phyloP scores from a whole-genome alignment of 2,797 vertebrate genomes.

The Phoxinus dragarum region DNA sequence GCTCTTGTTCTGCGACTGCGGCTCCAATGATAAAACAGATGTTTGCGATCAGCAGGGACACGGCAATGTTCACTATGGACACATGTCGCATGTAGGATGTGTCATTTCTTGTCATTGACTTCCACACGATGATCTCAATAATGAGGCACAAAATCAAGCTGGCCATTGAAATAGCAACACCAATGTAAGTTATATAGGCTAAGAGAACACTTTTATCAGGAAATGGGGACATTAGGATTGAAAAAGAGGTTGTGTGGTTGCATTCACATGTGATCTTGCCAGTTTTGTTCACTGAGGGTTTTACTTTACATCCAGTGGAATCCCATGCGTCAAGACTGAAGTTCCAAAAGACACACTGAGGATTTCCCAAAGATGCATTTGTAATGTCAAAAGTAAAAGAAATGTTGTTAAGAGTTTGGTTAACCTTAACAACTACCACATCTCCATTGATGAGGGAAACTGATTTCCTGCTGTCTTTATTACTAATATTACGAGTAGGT shows the following conservation, averaged over 20 bases:
- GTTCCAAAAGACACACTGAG: slow-evolving; percentile 91
- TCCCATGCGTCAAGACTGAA: slow-evolving; percentile 78
- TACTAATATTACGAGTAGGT: slow-evolving; percentile 50
- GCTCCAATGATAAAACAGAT: slow-evolving; percentile 86
- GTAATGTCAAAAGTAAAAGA: slow-evolving; percentile 78
- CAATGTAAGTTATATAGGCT: slow-evolving; percentile 81
- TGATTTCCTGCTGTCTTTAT: not conserved
- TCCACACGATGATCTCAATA: slow-evolving; percentile 88
- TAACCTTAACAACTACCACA: slow-evolving; percentile 80
- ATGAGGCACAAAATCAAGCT: slow-evolving; percentile 84
- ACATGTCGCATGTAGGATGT: slow-evolving; percentile 88
- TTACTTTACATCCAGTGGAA: slow-evolving; percentile 72
- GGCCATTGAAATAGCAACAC: slow-evolving; percentile 84
- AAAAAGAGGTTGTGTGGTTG: slow-evolving; percentile 89
- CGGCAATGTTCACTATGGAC: slow-evolving; percentile 87
- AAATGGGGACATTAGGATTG: slow-evolving; percentile 87
- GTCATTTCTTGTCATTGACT: slow-evolving; percentile 82
- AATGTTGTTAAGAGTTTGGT: slow-evolving; percentile 67
- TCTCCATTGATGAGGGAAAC: slow-evolving; percentile 68
- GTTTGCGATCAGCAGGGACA: slow-evolving; percentile 87
- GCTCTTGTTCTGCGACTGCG: slow-evolving; percentile 63
- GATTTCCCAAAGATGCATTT: slow-evolving; percentile 55
- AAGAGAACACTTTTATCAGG: slow-evolving; percentile 33
- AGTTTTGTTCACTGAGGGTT: slow-evolving; percentile 1
- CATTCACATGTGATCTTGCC: slow-evolving; percentile 78